Percentiles rank a stretch among this genome's conserved stretches.
These are phyloP conservation scores for Trissolcus basalis DNA, from an alignment of 1,140 invertebrate genomes.

Conservation along the genomic window DNA sequence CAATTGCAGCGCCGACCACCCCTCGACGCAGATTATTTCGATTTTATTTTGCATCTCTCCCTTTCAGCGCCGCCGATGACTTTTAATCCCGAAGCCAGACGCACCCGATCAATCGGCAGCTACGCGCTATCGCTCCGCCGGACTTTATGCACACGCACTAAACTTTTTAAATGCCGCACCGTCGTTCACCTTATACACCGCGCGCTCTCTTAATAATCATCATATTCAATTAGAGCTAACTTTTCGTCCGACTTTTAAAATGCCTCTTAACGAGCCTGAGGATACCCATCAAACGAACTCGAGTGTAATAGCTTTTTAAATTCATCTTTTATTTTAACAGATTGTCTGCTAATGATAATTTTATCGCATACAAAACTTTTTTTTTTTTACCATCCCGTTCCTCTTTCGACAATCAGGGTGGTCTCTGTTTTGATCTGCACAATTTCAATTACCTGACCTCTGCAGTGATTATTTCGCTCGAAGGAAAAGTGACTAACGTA, in stretches of 20 bases:
- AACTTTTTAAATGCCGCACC: constrained; percentile 9
- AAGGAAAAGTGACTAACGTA: too few species aligned
- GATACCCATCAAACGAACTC: background rate
- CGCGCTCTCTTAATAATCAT: background rate
- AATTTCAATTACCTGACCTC: too few species aligned
- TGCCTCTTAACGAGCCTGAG: background rate
- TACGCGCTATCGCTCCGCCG: constrained; percentile 33
- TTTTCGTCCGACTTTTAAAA: background rate
- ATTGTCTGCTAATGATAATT: too few species aligned
- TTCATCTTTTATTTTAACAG: too few species aligned
- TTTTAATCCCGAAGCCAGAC: constrained; percentile 58
- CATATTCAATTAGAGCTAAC: constrained; percentile 13
- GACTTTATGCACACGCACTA: constrained; percentile 30
- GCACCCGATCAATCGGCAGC: constrained; percentile 50
- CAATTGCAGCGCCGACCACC: too few species aligned
- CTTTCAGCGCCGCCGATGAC: constrained; percentile 33
- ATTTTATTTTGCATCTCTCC: constrained; percentile 45
- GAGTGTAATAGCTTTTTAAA: too few species aligned
- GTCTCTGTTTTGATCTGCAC: too few species aligned
- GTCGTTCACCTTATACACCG: constrained; percentile 28
- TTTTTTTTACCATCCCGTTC: too few species aligned
- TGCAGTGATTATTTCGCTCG: too few species aligned
- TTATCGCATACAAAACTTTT: too few species aligned
- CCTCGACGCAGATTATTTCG: constrained; percentile 47
- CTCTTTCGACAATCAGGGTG: too few species aligned